A percentile compares a stretch with the other conserved stretches of the same genome.
Conservation (phyloP, 2,113 vertebrate genomes). For the Oncorhynchus nerka region DNA sequence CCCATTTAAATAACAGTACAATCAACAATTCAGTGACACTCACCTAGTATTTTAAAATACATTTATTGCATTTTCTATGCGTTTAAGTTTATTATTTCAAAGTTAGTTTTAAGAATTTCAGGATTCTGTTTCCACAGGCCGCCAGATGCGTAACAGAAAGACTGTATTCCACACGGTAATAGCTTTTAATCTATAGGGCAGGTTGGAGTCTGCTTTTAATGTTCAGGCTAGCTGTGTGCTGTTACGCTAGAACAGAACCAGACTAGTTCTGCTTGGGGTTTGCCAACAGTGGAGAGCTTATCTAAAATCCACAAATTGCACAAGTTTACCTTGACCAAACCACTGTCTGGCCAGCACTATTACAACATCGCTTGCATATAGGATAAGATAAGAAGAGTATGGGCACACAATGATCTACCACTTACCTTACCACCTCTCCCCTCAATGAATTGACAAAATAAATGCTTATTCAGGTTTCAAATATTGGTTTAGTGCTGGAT, state of each 20-base stretch:
- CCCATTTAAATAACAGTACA: background rate
- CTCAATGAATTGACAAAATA: background rate
- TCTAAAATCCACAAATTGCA: slow-evolving; percentile 53
- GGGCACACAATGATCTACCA: background rate
- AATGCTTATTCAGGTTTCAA: background rate
- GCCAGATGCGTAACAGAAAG: slow-evolving; percentile 26
- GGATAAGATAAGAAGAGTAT: slow-evolving; percentile 63
- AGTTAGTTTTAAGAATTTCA: background rate
- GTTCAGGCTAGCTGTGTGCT: background rate
- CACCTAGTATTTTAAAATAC: slow-evolving; percentile 1
- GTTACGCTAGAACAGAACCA: too few relatives aligned
- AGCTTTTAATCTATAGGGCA: background rate
- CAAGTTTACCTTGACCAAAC: slow-evolving; percentile 63
- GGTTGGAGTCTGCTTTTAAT: background rate
- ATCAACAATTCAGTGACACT: slow-evolving; percentile 5
- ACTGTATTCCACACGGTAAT: background rate
- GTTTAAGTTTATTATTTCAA: slow-evolving; percentile 30
- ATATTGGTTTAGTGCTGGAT: background rate
- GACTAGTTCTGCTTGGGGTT: background rate
- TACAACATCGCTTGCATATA: slow-evolving; percentile 55
- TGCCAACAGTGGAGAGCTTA: slow-evolving; percentile 29
- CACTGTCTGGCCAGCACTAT: slow-evolving; percentile 45
- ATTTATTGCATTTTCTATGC: background rate
- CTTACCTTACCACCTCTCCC: background rate
- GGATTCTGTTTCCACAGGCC: slow-evolving; percentile 9